Evolutionary conservation across 2,888 invertebrate genomes (phyloP).

Genomic region (Tenthredo mesomela): DNA sequence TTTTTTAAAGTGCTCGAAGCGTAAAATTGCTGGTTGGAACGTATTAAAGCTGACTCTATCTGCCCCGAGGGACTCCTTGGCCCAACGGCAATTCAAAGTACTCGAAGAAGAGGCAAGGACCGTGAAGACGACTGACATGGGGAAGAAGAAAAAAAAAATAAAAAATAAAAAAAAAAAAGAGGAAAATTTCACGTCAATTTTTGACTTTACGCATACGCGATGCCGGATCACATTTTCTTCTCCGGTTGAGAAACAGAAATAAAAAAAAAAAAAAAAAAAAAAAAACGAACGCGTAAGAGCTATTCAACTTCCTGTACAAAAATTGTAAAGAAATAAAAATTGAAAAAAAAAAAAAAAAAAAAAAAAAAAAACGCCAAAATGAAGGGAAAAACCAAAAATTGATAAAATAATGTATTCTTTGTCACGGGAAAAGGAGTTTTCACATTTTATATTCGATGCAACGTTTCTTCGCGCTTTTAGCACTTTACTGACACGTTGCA

Average conservation of each 20-base stretch:
- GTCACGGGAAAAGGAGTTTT: not conserved
- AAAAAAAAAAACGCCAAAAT: too few relatives aligned
- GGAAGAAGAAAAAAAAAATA: not conserved
- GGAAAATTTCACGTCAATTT: not conserved
- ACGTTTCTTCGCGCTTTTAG: too few relatives aligned
- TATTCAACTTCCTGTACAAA: too few relatives aligned
- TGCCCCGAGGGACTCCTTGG: slow-evolving; percentile 59
- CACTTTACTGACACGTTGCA: not conserved
- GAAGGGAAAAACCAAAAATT: not conserved
- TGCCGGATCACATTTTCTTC: too few relatives aligned
- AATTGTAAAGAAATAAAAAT: too few relatives aligned
- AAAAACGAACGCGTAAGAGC: too few relatives aligned
- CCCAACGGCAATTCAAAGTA: slow-evolving; percentile 28
- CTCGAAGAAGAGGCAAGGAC: slow-evolving; percentile 19
- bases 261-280: not conserved
- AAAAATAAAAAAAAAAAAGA: not conserved
- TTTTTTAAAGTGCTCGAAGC: slow-evolving; percentile 67
- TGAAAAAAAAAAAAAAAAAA: not conserved
- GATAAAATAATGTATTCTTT: not conserved
- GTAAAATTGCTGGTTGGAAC: slow-evolving; percentile 72
- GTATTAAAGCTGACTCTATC: slow-evolving; percentile 67
- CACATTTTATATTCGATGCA: too few relatives aligned
- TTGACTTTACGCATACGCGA: not conserved
- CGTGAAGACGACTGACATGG: slow-evolving; percentile 1
- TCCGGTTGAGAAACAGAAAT: too few relatives aligned